These are phyloP conservation scores for Anolis sagrei DNA, from an alignment of 2,113 vertebrate genomes.

Conservation along the genomic window DNA sequence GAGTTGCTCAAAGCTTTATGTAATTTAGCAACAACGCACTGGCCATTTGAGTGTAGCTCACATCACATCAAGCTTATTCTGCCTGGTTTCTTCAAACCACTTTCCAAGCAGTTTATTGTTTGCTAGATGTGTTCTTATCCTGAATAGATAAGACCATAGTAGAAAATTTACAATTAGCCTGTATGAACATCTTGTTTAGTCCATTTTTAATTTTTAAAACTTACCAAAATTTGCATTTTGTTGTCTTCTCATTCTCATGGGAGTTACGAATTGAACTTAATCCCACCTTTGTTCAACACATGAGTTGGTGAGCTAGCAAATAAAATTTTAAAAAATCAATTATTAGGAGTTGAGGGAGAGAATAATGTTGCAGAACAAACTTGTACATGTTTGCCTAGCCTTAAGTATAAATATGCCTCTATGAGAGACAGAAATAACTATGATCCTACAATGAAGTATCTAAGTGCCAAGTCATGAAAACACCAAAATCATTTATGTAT, in stretches of 20 bases:
- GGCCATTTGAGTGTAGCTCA: not conserved
- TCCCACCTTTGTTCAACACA: constrained; percentile 21
- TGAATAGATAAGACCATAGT: not conserved
- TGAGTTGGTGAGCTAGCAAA: constrained; percentile 20
- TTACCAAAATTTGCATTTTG: not conserved
- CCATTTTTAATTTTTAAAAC: not conserved
- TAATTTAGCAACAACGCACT: not conserved
- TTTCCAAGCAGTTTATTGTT: no score
- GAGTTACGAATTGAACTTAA: constrained; percentile 18
- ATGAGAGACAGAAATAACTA: not conserved
- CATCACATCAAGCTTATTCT: not conserved
- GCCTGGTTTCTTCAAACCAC: not conserved
- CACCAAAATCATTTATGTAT: not conserved
- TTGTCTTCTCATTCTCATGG: not conserved
- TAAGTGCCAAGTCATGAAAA: constrained; percentile 54
- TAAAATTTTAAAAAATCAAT: not conserved
- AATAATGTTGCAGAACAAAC: not conserved
- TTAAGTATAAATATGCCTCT: not conserved
- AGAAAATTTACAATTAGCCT: not conserved
- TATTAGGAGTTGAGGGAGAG: no score
- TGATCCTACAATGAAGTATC: constrained; percentile 48
- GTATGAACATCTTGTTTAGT: not conserved
- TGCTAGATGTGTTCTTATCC: not conserved
- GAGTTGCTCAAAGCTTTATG: no score
- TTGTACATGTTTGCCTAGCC: not conserved